Conservation (phyloP, 2,888 invertebrate species). For the Monopis laevigella region DNA sequence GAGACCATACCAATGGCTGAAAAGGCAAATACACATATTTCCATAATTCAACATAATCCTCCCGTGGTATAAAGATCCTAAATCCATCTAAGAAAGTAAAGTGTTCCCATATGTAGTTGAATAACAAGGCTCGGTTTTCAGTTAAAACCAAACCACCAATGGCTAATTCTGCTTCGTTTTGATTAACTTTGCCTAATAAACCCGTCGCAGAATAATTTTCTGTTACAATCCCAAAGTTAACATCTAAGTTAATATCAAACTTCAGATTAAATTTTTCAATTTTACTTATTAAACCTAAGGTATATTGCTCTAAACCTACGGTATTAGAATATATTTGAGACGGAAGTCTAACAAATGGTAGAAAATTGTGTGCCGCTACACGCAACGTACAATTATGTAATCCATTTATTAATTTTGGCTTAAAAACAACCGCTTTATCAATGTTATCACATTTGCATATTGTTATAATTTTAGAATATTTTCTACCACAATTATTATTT, state of each 20-base stretch:
- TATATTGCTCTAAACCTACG: conserved; percentile 14
- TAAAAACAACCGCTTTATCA: background rate
- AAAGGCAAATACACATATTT: conserved; percentile 15
- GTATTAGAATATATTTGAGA: background rate
- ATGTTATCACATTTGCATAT: conserved; percentile 15
- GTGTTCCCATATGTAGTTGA: conserved; percentile 16
- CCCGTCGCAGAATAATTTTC: conserved; percentile 14
- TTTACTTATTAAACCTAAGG: conserved; percentile 11
- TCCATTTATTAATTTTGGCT: conserved; percentile 6
- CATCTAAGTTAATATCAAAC: conserved; percentile 6
- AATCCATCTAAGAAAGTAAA: conserved; percentile 14
- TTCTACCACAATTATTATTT: conserved; percentile 17
- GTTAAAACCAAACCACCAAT: conserved; percentile 16
- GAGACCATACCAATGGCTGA: conserved; percentile 13
- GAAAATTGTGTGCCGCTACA: conserved; percentile 13
- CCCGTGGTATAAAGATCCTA: conserved; percentile 9
- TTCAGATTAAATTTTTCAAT: conserved; percentile 13
- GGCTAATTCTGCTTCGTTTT: conserved; percentile 15
- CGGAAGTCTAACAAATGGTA: conserved; percentile 13
- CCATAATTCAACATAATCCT: conserved; percentile 13
- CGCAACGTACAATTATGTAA: conserved; percentile 16
- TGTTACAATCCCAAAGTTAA: conserved; percentile 13
- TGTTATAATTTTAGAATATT: conserved; percentile 15
- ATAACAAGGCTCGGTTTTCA: conserved; percentile 4
- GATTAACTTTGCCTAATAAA: conserved; percentile 11